Conservation (phyloP, 2,113 vertebrate species). For the Hypanus sabinus region DNA sequence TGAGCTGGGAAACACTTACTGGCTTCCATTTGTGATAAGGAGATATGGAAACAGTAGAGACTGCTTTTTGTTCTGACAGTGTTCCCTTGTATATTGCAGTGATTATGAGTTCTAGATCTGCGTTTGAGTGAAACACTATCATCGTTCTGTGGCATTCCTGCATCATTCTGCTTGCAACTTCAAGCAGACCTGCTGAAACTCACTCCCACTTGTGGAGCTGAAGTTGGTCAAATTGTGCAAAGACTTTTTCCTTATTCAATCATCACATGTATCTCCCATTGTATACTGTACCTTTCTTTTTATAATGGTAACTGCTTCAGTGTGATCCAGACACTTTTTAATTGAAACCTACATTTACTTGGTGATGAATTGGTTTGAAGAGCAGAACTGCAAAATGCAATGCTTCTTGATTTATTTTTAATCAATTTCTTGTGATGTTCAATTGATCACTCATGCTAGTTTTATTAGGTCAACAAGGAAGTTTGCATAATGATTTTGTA, state of each 20-base stretch:
- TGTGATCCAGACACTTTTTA: neutral
- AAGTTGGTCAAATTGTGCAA: neutral
- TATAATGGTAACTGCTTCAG: neutral
- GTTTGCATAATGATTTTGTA: neutral
- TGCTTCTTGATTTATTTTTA: slow-evolving; percentile 6
- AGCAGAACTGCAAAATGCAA: neutral
- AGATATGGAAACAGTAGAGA: neutral
- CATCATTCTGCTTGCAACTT: neutral
- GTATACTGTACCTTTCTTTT: neutral
- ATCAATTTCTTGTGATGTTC: neutral
- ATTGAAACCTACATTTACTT: neutral
- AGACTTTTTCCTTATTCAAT: neutral
- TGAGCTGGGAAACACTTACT: too few species aligned
- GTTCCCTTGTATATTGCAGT: neutral
- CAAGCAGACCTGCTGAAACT: neutral
- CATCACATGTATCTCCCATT: neutral
- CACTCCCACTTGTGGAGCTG: neutral
- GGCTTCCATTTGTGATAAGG: too few species aligned
- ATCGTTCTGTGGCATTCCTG: neutral
- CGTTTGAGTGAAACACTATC: neutral
- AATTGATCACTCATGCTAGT: neutral
- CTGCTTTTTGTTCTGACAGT: neutral
- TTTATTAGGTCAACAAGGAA: neutral
- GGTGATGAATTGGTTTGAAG: neutral
- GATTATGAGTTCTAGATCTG: neutral